Base-by-base conservation (phyloP, 2,888 invertebrate genomes). In the Adineta ricciae region DNA sequence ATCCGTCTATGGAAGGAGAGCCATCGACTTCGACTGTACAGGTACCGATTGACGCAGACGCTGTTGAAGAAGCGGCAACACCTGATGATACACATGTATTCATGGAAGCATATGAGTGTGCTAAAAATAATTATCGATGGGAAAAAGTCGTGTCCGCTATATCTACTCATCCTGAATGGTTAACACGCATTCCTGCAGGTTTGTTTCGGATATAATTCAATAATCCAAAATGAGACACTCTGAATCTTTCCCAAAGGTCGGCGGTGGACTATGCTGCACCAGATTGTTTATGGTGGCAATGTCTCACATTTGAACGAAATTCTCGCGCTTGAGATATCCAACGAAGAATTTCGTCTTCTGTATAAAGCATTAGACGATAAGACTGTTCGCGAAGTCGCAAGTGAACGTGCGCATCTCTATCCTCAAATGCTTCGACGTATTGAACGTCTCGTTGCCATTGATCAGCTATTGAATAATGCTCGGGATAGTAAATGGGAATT, bases 271-370 rank as follows among this genome's bases (percentile, higher is more conserved):
- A 78, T 78, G 7, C 14, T 78, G 24, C 78, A 78, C 41, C 78
- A 78, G n/a, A n/a, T 78, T 32, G 78, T 78, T n/a, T 78, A n/a
- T 41, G 38, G 24, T 78, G 78, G 78, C 2, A 41, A 78, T 78
- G n/a, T 78, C n/a, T 2, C n/a, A n/a, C 78, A 41, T 41, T 41
- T 78, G n/a, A 41, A 78, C n/a, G 41, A 78, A 78, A 9, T 41
- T 24, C n/a, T 78, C 14, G 8, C 14, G 1, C 9, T 24, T 41
- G 36, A 78, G 41, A n/a, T 41, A 3, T 24, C 41, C 2, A 41
- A 78, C 41, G 24, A 9, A n/a, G 24, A 38, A 1, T 78, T 78
- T 41, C 38, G 41, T 78, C n/a, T 78, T 41, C n/a, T 78, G n/a
- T 41, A n/a, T 78, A 38, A 38, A 41, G 16, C 78, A 38, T 41